Base-by-base conservation (phyloP, 2,888 invertebrate genomes). In the Rambutsinella grinnellia region DNA sequence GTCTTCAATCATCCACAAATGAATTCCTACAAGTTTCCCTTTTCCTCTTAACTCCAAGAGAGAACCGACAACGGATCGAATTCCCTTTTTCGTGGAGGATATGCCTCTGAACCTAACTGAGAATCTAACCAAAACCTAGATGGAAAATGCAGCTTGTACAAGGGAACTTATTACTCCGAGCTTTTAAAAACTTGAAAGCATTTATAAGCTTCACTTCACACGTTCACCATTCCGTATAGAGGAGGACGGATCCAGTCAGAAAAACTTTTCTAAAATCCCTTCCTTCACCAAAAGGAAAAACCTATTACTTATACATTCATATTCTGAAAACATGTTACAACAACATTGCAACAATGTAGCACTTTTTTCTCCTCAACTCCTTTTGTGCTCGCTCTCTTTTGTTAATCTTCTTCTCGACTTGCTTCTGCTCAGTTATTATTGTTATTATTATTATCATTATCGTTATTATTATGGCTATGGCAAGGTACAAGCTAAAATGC, bases 1-100 rank as follows among this genome's bases (percentile, higher is more conserved):
- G 69, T 70, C 69, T 70, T 70, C 69, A 61, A 70, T 71, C 71
- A 71, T 71, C 71, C 63, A 63, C 63, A 71, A 71, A 71, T 71
- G 71, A 71, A 71, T 71, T 71, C 71, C 71, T 71, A 63, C 71
- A 71, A 71, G 71, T 71, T 71, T 71, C 28, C 63, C 62, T 36
- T 62, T 58, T 61, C 54, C 60, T 68, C 27, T 2, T 24, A 36
- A 13, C 36, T 36, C 36, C 36, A 36, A 36, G 36, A 36, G 36
- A 36, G 6, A 13, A 36, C 36, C 36, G 36, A 36, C 36, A 36
- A 36, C 36, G 36, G 36, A 36, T 36, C 36, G 36, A 36, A 36
- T 36, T 36, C 36, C 13, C 6, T 36, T 36, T 36, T 36, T 13
- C 36, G 13, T 36, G 36, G 13, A 36, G 36, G 36, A 36, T 36